A percentile compares a stretch with the other conserved stretches of the same genome.
These are phyloP conservation scores for Scolopax rusticola DNA, from an alignment of 2,797 vertebrate genomes.

Conservation along the genomic window DNA sequence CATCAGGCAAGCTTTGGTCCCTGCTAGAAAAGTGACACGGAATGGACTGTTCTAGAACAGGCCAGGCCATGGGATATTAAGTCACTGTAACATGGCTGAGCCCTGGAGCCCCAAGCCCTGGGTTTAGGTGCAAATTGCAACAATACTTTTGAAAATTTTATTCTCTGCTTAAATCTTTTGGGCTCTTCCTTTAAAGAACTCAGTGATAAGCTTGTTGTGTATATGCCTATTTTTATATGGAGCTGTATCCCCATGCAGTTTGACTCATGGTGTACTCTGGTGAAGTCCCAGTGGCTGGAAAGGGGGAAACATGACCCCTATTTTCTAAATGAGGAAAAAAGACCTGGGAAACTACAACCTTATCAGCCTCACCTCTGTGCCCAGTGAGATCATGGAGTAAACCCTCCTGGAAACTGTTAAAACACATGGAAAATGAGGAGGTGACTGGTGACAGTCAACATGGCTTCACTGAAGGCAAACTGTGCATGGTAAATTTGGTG, in stretches of 20 bases:
- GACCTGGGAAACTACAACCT: neutral
- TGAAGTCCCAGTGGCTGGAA: neutral
- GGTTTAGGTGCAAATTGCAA: neutral
- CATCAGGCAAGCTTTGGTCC: neutral
- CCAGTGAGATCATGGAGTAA: neutral
- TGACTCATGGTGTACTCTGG: neutral
- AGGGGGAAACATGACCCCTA: neutral
- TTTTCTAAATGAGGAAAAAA: neutral
- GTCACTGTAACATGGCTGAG: neutral
- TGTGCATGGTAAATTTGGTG: neutral
- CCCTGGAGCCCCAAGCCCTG: neutral
- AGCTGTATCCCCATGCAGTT: neutral
- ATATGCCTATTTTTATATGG: rapidly evolving
- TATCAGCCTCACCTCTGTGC: neutral
- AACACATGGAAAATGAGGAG: neutral
- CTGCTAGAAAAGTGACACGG: neutral
- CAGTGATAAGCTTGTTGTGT: neutral
- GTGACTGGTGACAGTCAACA: neutral
- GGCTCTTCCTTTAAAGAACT: neutral
- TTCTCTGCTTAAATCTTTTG: neutral
- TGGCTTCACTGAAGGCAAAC: neutral
- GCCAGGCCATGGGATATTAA: neutral
- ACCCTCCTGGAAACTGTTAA: neutral
- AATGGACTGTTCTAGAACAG: neutral
- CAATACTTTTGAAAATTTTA: neutral